These are phyloP conservation scores for Galeopsomyia nigrocyanea DNA, from an alignment of 2,888 invertebrate species.

Conservation along the genomic window DNA sequence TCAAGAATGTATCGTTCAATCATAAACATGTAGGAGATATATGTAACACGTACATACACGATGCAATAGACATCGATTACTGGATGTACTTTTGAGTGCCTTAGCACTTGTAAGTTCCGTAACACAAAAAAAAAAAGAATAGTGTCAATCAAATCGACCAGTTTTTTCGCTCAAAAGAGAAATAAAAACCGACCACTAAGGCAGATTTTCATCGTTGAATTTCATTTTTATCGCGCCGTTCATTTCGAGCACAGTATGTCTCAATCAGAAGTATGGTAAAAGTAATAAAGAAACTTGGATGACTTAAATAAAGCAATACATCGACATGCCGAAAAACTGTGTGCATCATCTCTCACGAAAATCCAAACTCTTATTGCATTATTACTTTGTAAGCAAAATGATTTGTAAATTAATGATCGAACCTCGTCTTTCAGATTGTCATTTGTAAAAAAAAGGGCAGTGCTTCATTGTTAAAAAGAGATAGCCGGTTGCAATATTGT, in stretches of 20 bases:
- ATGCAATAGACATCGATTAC: slow-evolving; percentile 47
- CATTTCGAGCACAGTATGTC: too few species aligned
- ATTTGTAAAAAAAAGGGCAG: slow-evolving; percentile 35
- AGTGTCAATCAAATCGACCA: slow-evolving; percentile 46
- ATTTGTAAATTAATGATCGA: slow-evolving; percentile 42
- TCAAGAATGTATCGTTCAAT: slow-evolving; percentile 42
- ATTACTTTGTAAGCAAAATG: slow-evolving; percentile 33
- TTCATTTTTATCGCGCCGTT: slow-evolving; percentile 5
- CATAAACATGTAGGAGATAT: slow-evolving; percentile 30
- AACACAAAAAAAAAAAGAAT: slow-evolving; percentile 39
- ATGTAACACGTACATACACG: slow-evolving; percentile 42
- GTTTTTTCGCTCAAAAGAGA: slow-evolving; percentile 31
- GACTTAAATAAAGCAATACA: slow-evolving; percentile 43
- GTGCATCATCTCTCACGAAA: slow-evolving; percentile 25
- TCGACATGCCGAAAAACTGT: slow-evolving; percentile 31
- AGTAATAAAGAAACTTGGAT: slow-evolving; percentile 33
- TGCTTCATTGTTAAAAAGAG: slow-evolving; percentile 33
- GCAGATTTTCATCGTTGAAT: slow-evolving; percentile 15
- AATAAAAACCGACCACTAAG: slow-evolving; percentile 30
- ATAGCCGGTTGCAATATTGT: slow-evolving; percentile 38
- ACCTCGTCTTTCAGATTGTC: slow-evolving; percentile 43
- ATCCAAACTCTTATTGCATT: slow-evolving; percentile 25
- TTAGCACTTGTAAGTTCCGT: slow-evolving; percentile 61
- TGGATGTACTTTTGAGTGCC: slow-evolving; percentile 62
- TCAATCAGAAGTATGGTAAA: background rate